Percentiles rank a stretch among this genome's conserved stretches.
These are phyloP conservation scores for Antechinus flavipes DNA, from an alignment of 2,113 vertebrate genomes.

Conservation along the genomic window DNA sequence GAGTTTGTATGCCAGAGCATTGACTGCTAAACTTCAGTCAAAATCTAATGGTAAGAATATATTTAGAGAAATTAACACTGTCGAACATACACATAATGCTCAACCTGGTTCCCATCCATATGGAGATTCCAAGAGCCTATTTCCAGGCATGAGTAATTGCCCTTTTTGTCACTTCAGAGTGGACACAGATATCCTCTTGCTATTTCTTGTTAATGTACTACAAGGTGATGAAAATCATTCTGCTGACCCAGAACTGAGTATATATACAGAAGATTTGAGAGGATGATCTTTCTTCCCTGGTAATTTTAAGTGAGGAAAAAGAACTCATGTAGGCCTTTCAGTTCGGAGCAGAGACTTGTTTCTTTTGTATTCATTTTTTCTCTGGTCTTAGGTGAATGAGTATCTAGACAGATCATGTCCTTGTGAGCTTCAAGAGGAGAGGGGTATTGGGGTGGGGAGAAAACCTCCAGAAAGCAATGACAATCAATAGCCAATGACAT, in stretches of 20 bases:
- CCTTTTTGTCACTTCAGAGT: background rate
- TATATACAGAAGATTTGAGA: background rate
- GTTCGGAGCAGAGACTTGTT: background rate
- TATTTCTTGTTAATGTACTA: background rate
- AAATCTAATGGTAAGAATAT: background rate
- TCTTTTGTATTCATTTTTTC: background rate
- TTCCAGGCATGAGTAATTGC: background rate
- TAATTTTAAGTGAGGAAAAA: background rate
- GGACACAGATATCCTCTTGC: background rate
- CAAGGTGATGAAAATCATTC: background rate
- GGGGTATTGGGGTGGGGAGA: background rate
- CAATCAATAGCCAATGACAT: background rate
- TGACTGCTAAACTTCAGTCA: background rate
- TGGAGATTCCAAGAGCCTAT: background rate
- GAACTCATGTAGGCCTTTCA: background rate
- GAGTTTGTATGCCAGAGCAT: background rate
- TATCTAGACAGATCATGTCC: background rate
- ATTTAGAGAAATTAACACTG: background rate
- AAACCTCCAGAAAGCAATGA: background rate
- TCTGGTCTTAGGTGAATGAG: background rate
- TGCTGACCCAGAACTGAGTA: background rate
- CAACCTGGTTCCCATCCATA: background rate
- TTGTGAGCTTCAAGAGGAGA: background rate
- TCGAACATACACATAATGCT: background rate
- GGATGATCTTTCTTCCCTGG: background rate